Evolutionary conservation across 2,113 vertebrate species (phyloP).

Genomic region (Callaeas wilsoni): DNA sequence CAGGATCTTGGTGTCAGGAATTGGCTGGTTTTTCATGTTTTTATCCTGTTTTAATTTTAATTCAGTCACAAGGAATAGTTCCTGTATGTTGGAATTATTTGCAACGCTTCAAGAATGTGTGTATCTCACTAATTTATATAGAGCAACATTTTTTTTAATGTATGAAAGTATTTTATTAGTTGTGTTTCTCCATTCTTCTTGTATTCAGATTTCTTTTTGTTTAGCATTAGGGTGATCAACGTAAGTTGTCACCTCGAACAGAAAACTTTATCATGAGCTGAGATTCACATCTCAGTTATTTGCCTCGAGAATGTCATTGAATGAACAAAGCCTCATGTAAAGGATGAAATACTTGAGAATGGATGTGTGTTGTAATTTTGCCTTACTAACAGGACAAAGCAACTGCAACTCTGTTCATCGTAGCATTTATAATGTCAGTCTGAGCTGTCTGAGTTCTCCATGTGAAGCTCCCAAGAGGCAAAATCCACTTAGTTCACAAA

Average conservation of each 20-base stretch:
- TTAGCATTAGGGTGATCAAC: not conserved
- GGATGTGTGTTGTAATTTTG: not conserved
- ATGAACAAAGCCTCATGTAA: not conserved
- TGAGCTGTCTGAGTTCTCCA: not conserved
- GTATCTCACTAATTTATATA: not conserved
- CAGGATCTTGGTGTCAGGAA: not conserved
- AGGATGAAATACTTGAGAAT: not conserved
- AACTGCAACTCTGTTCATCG: not conserved
- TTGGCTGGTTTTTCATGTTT: not conserved
- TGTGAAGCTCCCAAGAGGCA: not conserved
- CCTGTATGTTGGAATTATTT: not conserved
- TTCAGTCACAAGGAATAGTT: not conserved
- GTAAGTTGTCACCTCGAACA: not conserved
- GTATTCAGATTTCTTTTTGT: not conserved
- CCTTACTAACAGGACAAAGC: not conserved
- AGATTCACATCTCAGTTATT: not conserved
- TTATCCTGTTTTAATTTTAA: slow-evolving; percentile 19
- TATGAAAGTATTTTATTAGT: not conserved
- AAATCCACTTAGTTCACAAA: not conserved
- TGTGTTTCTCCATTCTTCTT: not conserved
- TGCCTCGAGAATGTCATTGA: not conserved
- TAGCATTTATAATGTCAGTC: not conserved
- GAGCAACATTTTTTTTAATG: not conserved
- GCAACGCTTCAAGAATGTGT: not conserved
- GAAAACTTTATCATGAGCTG: not conserved